A percentile compares a stretch with the other conserved stretches of the same genome.
These are phyloP conservation scores for Umimayanthus kanabou DNA, from an alignment of 92 coral and sea anemone species.

Conservation along the genomic window DNA sequence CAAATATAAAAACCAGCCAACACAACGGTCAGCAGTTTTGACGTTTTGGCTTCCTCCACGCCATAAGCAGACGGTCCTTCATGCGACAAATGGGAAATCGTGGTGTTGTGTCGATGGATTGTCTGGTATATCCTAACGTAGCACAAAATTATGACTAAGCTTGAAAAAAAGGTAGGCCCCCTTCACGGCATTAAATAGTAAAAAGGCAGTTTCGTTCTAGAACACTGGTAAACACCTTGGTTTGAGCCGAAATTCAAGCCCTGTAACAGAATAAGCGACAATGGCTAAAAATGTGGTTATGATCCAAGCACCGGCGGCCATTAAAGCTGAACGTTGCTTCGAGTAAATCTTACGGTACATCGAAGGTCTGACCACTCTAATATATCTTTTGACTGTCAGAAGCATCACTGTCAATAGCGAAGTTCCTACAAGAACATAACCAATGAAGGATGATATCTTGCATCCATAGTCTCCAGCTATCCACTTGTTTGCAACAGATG, in stretches of 20 bases:
- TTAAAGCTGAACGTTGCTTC: background rate
- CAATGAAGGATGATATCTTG: background rate
- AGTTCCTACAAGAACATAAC: background rate
- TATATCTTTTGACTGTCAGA: background rate
- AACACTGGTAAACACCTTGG: background rate
- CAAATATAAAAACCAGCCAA: background rate
- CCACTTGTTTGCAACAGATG: background rate
- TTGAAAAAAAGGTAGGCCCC: background rate
- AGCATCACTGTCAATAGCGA: background rate
- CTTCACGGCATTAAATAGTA: background rate
- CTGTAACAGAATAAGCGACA: background rate
- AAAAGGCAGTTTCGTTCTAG: background rate
- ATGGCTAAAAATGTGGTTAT: background rate
- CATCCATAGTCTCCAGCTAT: background rate
- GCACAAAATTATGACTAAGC: background rate
- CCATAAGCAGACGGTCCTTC: background rate
- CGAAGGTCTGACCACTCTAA: background rate
- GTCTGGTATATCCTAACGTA: background rate
- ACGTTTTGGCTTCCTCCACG: background rate
- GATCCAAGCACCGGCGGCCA: background rate
- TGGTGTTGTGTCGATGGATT: background rate
- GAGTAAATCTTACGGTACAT: background rate
- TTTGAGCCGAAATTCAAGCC: background rate
- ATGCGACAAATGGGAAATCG: background rate
- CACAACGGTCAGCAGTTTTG: background rate